Percentiles rank a stretch among this genome's conserved stretches.
phyloP scores from a whole-genome alignment of 2,797 vertebrate genomes.

The Nyctalus aviator region DNA sequence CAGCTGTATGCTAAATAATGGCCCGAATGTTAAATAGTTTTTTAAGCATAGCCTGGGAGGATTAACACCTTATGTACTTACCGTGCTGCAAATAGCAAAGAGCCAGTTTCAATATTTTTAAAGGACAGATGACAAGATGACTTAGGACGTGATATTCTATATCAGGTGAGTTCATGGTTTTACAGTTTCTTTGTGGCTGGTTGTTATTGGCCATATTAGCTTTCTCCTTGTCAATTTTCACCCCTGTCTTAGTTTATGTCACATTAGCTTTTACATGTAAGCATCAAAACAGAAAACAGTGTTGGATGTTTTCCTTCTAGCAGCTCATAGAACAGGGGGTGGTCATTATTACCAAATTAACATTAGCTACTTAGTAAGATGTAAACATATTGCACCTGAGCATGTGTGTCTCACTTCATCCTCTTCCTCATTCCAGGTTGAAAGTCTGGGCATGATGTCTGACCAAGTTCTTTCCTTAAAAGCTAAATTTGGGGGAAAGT shows the following conservation, averaged over 20 bases:
- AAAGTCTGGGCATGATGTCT: constrained; percentile 69
- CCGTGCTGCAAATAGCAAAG: constrained; percentile 71
- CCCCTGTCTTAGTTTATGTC: constrained; percentile 42
- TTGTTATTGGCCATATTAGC: constrained; percentile 64
- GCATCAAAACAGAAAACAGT: constrained; percentile 54
- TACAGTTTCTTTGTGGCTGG: constrained; percentile 54
- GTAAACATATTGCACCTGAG: constrained; percentile 72
- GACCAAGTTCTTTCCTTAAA: constrained; percentile 68
- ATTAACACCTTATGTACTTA: constrained; percentile 94
- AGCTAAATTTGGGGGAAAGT: constrained; percentile 70
- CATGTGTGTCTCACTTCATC: constrained; percentile 76
- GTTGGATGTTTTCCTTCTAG: constrained; percentile 14
- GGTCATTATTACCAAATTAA: neutral
- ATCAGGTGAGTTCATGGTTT: constrained; percentile 65
- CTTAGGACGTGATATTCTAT: constrained; percentile 69
- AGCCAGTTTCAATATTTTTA: constrained; percentile 78
- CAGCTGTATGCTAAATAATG: constrained; percentile 98
- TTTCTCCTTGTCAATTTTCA: constrained; percentile 63
- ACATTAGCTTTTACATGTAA: constrained; percentile 62
- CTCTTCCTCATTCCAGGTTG: constrained; percentile 71
- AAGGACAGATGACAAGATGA: constrained; percentile 65
- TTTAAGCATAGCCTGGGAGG: constrained; percentile 90
- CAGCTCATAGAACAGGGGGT: neutral
- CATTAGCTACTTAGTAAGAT: constrained; percentile 75
- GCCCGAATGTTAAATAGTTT: constrained; percentile 94